A percentile compares a stretch with the other conserved stretches of the same genome.
These are phyloP conservation scores for Polymixis lichenea DNA, from an alignment of 2,888 invertebrate species.

Conservation along the genomic window DNA sequence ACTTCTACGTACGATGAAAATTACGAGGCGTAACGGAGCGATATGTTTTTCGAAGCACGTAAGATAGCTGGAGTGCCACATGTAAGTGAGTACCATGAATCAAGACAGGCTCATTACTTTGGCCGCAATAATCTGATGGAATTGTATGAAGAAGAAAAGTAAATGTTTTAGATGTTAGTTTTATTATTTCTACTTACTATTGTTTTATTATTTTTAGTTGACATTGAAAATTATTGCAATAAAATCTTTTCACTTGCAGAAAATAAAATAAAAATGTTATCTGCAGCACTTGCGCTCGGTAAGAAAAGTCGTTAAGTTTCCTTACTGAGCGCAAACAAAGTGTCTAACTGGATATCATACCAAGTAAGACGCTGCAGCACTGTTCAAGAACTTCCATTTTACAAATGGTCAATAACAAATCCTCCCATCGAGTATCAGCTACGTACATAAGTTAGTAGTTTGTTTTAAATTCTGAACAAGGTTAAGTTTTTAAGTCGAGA, in stretches of 20 bases:
- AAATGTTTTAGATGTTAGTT: constrained; percentile 4
- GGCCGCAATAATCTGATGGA: constrained; percentile 39
- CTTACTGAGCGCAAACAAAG: constrained; percentile 34
- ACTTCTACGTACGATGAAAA: constrained; percentile 52
- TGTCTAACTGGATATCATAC: constrained; percentile 37
- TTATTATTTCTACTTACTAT: background rate
- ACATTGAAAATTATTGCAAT: constrained; percentile 7
- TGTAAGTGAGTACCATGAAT: constrained; percentile 55
- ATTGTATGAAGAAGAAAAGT: constrained; percentile 23
- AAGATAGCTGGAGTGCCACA: constrained; percentile 57
- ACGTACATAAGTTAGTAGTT: constrained; percentile 50
- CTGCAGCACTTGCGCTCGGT: constrained; percentile 4
- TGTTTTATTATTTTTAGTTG: background rate
- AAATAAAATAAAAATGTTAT: constrained; percentile 34
- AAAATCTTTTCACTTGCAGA: background rate
- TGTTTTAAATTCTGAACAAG: constrained; percentile 66
- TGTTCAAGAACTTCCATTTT: constrained; percentile 23
- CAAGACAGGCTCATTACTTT: constrained; percentile 48
- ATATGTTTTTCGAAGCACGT: constrained; percentile 65
- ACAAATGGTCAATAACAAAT: constrained; percentile 40
- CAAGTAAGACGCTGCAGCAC: constrained; percentile 27
- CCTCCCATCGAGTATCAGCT: constrained; percentile 32
- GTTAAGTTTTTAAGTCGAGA: constrained; percentile 71
- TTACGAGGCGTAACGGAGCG: constrained; percentile 55
- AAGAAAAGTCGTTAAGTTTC: background rate